Evolutionary conservation across 2,888 invertebrate species (phyloP).

Genomic region (Eumerus sabulonum): DNA sequence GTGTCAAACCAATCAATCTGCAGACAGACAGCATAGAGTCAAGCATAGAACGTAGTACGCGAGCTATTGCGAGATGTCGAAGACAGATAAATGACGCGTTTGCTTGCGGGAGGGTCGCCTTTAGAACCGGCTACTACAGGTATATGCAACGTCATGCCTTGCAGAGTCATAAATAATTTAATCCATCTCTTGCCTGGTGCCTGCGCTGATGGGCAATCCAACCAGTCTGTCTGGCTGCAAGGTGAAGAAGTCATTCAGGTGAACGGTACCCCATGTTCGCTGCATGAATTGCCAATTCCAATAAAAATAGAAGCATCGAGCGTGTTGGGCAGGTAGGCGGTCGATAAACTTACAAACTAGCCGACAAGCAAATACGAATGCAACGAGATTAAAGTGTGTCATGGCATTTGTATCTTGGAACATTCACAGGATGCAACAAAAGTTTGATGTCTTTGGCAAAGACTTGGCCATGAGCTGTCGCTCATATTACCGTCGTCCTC

Average conservation of each 20-base stretch:
- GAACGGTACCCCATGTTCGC: constrained; percentile 64
- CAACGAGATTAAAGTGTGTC: too few species aligned
- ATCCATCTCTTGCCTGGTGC: constrained; percentile 42
- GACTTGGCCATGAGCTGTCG: too few species aligned
- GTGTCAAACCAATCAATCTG: constrained; percentile 68
- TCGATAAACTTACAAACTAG: too few species aligned
- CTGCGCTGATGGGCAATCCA: constrained; percentile 37
- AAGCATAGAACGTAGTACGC: background rate
- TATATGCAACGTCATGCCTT: constrained; percentile 37
- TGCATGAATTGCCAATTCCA: constrained; percentile 55
- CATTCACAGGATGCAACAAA: too few species aligned
- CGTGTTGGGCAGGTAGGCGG: constrained; percentile 30
- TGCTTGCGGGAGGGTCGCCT: constrained; percentile 16
- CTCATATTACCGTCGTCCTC: too few species aligned
- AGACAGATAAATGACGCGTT: constrained; percentile 34
- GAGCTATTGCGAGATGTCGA: constrained; percentile 41
- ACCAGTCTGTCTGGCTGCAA: constrained; percentile 58
- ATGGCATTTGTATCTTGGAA: too few species aligned
- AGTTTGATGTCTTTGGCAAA: too few species aligned
- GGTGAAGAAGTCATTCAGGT: constrained; percentile 66
- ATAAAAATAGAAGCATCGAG: constrained; percentile 57
- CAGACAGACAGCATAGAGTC: constrained; percentile 41
- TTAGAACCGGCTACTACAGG: constrained; percentile 38
- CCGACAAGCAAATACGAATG: too few species aligned
- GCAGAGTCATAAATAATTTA: constrained; percentile 32